These are phyloP conservation scores for Alloscopus bannaensis DNA, from an alignment of 2,888 invertebrate species.

Conservation along the genomic window DNA sequence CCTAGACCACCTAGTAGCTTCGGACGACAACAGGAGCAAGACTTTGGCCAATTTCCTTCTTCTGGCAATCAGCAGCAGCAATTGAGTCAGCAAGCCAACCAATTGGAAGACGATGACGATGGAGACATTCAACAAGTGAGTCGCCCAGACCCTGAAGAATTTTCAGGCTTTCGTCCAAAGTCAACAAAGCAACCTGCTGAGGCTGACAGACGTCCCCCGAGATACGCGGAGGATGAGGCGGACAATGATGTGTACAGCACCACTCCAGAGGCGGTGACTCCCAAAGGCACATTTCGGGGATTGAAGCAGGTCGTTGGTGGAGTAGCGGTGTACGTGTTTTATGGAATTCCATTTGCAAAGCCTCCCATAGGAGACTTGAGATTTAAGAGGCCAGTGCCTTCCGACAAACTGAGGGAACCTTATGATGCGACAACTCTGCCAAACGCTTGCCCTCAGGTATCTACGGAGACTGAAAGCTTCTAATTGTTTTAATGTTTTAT, in stretches of 20 bases:
- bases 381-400: conserved; percentile 89
- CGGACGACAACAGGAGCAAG: background rate
- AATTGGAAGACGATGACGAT: conserved; percentile 4
- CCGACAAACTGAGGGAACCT: conserved; percentile 87
- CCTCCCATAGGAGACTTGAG: conserved; percentile 87
- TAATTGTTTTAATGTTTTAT: background rate
- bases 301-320: conserved; percentile 39
- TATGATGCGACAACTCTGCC: conserved; percentile 88
- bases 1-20: conserved; percentile 1
- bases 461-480: background rate
- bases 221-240: background rate
- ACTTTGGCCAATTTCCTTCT: too few relatives aligned
- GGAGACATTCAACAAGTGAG: conserved; percentile 37
- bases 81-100: background rate
- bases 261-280: conserved; percentile 35
- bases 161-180: background rate
- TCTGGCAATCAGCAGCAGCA: background rate
- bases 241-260: background rate
- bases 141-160: conserved; percentile 10
- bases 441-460: conserved; percentile 80
- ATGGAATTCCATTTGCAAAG: conserved; percentile 93
- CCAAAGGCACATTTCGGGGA: conserved; percentile 37
- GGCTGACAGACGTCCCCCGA: conserved; percentile 10
- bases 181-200: background rate
- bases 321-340: conserved; percentile 89